phyloP scores from a whole-genome alignment of 1,140 invertebrate genomes.

The Choristoneura fumiferana region DNA sequence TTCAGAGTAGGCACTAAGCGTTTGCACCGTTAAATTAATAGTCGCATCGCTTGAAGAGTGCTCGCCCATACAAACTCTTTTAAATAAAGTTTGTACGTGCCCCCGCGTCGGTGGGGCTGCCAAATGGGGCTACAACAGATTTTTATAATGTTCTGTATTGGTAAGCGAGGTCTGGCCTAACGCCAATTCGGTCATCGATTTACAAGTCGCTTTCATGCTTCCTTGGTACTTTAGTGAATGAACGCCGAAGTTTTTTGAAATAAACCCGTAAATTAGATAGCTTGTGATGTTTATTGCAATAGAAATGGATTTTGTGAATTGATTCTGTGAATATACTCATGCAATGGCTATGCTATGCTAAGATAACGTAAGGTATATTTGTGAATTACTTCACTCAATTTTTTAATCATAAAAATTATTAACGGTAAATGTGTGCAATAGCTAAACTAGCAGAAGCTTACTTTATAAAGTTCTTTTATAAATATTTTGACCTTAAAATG shows the following conservation, averaged over 20 bases:
- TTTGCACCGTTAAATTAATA: conserved; percentile 57
- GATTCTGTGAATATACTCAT: too few relatives aligned
- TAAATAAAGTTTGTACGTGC: conserved; percentile 65
- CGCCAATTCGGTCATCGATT: conserved; percentile 72
- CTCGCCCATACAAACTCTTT: conserved; percentile 66
- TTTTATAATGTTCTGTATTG: conserved; percentile 72
- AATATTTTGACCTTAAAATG: too few relatives aligned
- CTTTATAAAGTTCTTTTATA: too few relatives aligned
- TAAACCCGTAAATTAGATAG: conserved; percentile 14
- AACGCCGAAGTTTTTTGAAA: conserved; percentile 22
- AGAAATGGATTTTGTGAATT: too few relatives aligned
- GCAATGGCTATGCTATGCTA: too few relatives aligned
- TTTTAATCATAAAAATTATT: too few relatives aligned
- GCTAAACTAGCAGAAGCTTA: too few relatives aligned
- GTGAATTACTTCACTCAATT: too few relatives aligned
- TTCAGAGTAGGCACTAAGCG: conserved; percentile 43
- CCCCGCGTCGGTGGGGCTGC: conserved; percentile 41
- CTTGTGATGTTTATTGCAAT: not conserved
- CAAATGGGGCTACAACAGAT: conserved; percentile 70
- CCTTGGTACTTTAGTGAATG: conserved; percentile 48
- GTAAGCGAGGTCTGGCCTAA: conserved; percentile 61
- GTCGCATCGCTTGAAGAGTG: conserved; percentile 48
- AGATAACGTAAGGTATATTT: too few relatives aligned
- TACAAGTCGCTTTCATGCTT: conserved; percentile 61
- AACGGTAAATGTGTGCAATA: too few relatives aligned